Base-by-base conservation (phyloP, 1,140 invertebrate genomes). In the Atta texana region DNA sequence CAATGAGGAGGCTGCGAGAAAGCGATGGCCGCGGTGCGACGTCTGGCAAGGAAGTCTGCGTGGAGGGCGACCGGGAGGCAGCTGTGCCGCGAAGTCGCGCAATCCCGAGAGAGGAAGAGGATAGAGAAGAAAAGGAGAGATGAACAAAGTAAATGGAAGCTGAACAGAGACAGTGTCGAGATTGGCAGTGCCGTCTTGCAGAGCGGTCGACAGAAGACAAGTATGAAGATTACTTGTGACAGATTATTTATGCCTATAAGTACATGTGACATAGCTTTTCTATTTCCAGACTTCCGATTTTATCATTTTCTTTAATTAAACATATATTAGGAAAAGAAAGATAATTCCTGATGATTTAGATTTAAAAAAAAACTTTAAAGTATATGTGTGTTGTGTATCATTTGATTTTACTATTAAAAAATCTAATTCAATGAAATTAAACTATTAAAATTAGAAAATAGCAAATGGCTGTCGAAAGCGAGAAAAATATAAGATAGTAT, bases 41-140 rank as follows among this genome's bases (percentile, higher is more conserved):
- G 78, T 82, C 78, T 72, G 68, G 78, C 66, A 12, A 82, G 78
- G 66, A 82, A 72, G 78, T 82, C 51, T 21, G 28, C 63, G 7
- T 10, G 51, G n/a, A 51, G 61, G 34, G 18, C 57, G 57, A 74
- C 28, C 8, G 21, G 44, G 78, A 72, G 78, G 78, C 78, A 81
- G 78, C 78, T 81, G 78, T 53, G 31, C 34, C 64, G 49, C 24
- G 12, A 66, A 80, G 61, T 80, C 63, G 63, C 44, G 28, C 44
- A 44, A 14, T 24, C 18, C 39, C 39, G 57, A 51, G 16, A 34
- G 44, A 31, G 10, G 7, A 31, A 69, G 51, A 80, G 28, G 18
- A 24, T 6, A 21, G n/a, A 61, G 39, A 18, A 21, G 21, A 77
- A 61, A 3, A 39, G 18, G 51, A 44, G 24, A 57, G 64, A 57